Evolutionary conservation across 2,888 invertebrate species (phyloP).

Genomic region (Atethmia centrago): DNA sequence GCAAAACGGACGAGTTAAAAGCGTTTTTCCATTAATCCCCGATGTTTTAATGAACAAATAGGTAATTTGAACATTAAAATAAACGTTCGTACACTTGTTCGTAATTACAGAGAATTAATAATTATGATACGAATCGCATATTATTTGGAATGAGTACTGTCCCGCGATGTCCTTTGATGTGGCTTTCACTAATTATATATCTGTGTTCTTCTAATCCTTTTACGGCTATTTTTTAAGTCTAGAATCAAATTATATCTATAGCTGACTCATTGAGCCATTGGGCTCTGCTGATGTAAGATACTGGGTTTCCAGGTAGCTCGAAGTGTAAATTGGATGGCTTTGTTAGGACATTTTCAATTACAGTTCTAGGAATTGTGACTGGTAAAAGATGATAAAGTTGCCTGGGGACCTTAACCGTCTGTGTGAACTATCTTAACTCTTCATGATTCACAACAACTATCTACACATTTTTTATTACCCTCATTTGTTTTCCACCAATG

Average conservation of each 20-base stretch:
- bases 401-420: background rate
- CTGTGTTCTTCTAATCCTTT: conserved; percentile 8
- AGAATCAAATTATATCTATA: conserved; percentile 1
- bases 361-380: conserved; percentile 12
- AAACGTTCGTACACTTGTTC: conserved; percentile 41
- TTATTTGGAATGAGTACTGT: conserved; percentile 39
- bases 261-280: background rate
- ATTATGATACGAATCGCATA: conserved; percentile 49
- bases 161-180: conserved; percentile 27
- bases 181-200: conserved; percentile 23
- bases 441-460: background rate
- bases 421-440: background rate
- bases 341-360: conserved; percentile 1
- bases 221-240: conserved; percentile 5
- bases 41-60: conserved; percentile 49
- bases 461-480: background rate
- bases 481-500: background rate
- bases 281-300: conserved; percentile 9
- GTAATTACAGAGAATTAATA: conserved; percentile 51
- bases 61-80: conserved; percentile 50
- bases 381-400: conserved; percentile 8
- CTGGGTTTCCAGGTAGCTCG: conserved; percentile 1
- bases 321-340: conserved; percentile 33
- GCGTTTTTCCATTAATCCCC: conserved; percentile 45
- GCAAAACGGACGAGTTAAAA: conserved; percentile 32